Evolutionary conservation across 2,113 vertebrate genomes (phyloP).

Genomic region (Pterocles burchelli): DNA sequence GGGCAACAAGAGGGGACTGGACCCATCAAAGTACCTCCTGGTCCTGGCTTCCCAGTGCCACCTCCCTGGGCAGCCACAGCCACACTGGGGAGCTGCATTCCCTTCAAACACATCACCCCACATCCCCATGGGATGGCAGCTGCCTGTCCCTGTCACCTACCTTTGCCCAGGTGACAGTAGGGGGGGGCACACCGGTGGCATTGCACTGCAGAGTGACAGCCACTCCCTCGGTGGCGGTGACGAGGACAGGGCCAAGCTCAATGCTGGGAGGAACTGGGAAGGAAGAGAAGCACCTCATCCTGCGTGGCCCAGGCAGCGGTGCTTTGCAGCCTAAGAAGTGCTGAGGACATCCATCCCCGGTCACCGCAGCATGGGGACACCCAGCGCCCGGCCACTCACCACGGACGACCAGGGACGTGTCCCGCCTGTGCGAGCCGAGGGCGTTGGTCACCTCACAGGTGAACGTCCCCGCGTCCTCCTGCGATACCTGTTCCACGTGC

Average conservation of each 20-base stretch:
- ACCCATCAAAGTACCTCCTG: fast-evolving
- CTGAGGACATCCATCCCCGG: fast-evolving
- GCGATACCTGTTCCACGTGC: slow-evolving; percentile 69
- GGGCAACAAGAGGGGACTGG: neutral
- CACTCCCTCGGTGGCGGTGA: slow-evolving; percentile 81
- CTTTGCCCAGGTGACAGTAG: slow-evolving; percentile 87
- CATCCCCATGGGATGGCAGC: neutral
- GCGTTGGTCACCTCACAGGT: slow-evolving; percentile 84
- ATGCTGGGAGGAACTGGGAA: slow-evolving; percentile 88
- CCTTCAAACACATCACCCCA: fast-evolving
- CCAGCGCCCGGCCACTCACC: slow-evolving; percentile 67
- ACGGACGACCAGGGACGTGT: slow-evolving; percentile 78
- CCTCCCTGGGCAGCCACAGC: neutral
- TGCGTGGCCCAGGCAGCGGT: fast-evolving
- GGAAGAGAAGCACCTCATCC: slow-evolving; percentile 32
- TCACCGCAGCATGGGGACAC: fast-evolving
- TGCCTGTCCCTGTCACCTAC: slow-evolving; percentile 54
- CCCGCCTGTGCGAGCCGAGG: slow-evolving; percentile 79
- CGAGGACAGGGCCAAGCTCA: slow-evolving; percentile 75
- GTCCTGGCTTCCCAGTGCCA: neutral
- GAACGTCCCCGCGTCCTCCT: slow-evolving; percentile 81
- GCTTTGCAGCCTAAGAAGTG: neutral
- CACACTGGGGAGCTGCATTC: fast-evolving
- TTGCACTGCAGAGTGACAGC: slow-evolving; percentile 80
- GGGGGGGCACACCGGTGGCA: slow-evolving; percentile 80